Base-by-base conservation (phyloP, 64 coral and sea anemone species). In the Pachyseris speciosa region DNA sequence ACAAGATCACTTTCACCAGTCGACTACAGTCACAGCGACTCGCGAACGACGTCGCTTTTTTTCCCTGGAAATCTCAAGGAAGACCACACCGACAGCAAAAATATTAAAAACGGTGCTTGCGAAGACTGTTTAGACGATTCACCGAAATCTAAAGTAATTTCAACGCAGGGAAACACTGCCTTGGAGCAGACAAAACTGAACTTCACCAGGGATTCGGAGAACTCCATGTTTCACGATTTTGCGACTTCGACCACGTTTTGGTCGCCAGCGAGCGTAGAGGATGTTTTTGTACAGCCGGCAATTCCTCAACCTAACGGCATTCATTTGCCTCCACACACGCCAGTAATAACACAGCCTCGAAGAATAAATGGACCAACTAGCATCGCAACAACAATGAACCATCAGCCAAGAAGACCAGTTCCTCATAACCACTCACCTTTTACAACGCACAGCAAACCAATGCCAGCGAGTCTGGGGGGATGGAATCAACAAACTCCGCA, bases 171-270 rank as follows among this genome's bases (percentile, higher is more conserved):
- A 85, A 89, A 88, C 37, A 85, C 71, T 59, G 68, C 88, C 78
- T 72, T 93, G 77, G 95, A 91, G 20, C 95, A 96, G 84, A 88
- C 80, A 69, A 92, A 93, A 83, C 80, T 92, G 5, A 71, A 87
- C 48, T 96, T 96, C 70, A 83, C 91, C 20, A 78, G 78, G 31
- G 95, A 81, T 11, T 26, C 77, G 10, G 77, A 96, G 64, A 96
- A 93, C 69, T 96, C 95, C n/a, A 96, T 96, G 95, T 96, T 96
- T 89, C 95, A 96, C 95, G 95, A 96, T 92, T 96, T 96, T 58
- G 69, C 91, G 38, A 93, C 86, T 78, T 96, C 95, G 64, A 93
- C 95, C 69, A 92, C 91, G 30, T 96, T 96, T 93, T 96, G 95
- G 95, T 96, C 95, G 33, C 95, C 95, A 43, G 77, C 95, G 20